Evolutionary conservation across 2,797 vertebrate genomes (phyloP).

Genomic region (Enteromius thamalakanensis): DNA sequence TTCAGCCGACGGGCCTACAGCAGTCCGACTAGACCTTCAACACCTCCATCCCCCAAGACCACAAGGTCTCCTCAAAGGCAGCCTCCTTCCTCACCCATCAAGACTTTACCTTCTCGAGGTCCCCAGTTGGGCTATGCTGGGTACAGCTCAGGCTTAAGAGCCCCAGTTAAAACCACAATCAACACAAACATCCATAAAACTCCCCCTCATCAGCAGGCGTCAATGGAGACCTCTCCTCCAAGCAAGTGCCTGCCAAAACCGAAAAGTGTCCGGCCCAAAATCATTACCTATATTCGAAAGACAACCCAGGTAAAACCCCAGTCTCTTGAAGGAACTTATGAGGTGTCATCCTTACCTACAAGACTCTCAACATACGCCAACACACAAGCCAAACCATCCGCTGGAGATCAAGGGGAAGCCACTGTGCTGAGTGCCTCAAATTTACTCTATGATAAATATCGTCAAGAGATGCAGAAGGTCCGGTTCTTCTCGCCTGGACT

Average conservation of each 20-base stretch:
- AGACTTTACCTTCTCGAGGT: conserved; percentile 54
- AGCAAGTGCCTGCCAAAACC: conserved; percentile 84
- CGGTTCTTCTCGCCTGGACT: conserved; percentile 80
- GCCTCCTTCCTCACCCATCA: conserved; percentile 71
- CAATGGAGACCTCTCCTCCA: conserved; percentile 73
- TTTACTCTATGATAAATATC: conserved; percentile 87
- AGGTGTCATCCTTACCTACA: conserved; percentile 83
- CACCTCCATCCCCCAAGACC: conserved; percentile 72
- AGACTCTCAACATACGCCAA: conserved; percentile 72
- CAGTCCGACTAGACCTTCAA: conserved; percentile 74
- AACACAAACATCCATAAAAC: conserved; percentile 88
- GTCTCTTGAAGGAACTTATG: conserved; percentile 77
- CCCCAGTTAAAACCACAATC: conserved; percentile 83
- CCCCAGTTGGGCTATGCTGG: conserved; percentile 72
- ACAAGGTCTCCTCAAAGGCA: conserved; percentile 72
- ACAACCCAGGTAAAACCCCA: conserved; percentile 87
- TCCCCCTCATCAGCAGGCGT: conserved; percentile 79
- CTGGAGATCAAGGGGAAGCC: conserved; percentile 71
- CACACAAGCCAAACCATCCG: conserved; percentile 57
- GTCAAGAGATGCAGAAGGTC: conserved; percentile 87
- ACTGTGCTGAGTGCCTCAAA: conserved; percentile 79
- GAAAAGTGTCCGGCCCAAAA: conserved; percentile 95
- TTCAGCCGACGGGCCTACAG: conserved; percentile 75
- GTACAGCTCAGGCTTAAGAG: conserved; percentile 82
- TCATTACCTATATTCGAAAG: conserved; percentile 96